Evolutionary conservation across 2,797 vertebrate species (phyloP).

Genomic region (Esox lucius): DNA sequence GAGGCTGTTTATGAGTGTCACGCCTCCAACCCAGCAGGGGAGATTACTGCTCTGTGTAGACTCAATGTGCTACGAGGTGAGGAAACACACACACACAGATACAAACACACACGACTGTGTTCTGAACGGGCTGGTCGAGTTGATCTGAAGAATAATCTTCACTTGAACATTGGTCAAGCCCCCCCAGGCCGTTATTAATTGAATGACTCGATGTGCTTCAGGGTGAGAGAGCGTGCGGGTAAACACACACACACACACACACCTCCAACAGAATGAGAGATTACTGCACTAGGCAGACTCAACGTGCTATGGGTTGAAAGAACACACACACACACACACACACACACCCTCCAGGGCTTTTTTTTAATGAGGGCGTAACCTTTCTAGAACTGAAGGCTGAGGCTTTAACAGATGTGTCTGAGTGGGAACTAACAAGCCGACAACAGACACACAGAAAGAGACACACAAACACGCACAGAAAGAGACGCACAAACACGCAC

Average conservation of each 20-base stretch:
- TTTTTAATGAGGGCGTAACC: not conserved
- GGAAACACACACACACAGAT: not conserved
- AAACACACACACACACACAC: not conserved
- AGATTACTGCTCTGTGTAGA: slow-evolving; percentile 78
- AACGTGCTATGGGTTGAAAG: too few species aligned
- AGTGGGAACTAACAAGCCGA: not conserved
- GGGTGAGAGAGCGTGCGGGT: not conserved
- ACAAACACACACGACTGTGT: too few species aligned
- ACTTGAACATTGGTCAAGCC: too few species aligned
- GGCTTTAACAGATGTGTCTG: not conserved
- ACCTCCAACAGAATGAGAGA: too few species aligned
- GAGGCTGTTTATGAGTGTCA: slow-evolving; percentile 98
- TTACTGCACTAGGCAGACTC: not conserved
- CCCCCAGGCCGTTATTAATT: too few species aligned
- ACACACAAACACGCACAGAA: not conserved
- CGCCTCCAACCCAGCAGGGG: slow-evolving; percentile 91
- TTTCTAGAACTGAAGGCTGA: not conserved
- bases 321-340: not conserved
- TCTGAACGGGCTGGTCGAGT: too few species aligned
- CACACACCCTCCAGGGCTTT: not conserved
- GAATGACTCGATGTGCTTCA: not conserved
- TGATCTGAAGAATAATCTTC: too few species aligned
- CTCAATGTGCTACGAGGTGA: not conserved
- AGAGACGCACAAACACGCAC: too few species aligned
- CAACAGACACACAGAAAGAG: not conserved